Conservation (phyloP, 2,797 vertebrate genomes). For the Allobates femoralis region DNA sequence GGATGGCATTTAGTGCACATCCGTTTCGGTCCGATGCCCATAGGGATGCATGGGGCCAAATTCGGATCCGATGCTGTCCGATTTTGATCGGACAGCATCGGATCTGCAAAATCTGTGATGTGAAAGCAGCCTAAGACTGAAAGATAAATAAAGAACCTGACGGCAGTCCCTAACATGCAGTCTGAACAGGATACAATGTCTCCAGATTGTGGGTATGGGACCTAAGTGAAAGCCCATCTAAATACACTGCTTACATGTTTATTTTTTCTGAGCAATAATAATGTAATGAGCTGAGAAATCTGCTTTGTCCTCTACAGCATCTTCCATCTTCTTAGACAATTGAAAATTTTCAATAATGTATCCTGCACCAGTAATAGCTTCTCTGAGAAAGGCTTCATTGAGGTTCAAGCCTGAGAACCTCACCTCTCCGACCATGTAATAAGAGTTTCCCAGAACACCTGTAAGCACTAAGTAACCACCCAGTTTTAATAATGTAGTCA, state of each 20-base stretch:
- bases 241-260: neutral
- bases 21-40: too few species aligned
- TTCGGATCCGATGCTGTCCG: too few species aligned
- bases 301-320: neutral
- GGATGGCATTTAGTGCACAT: too few species aligned
- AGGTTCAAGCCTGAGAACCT: neutral
- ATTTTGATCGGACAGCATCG: too few species aligned
- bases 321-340: neutral
- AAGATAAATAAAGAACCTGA: too few species aligned
- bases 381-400: neutral
- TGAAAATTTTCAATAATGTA: conserved; percentile 6
- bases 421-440: conserved; percentile 14
- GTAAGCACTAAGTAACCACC: conserved; percentile 61
- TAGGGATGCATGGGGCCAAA: too few species aligned
- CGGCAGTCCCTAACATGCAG: too few species aligned
- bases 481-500: conserved; percentile 63
- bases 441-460: neutral
- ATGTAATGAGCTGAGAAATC: neutral
- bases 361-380: neutral
- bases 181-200: too few species aligned
- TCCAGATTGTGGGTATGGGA: too few species aligned
- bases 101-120: too few species aligned
- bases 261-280: neutral
- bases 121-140: too few species aligned
- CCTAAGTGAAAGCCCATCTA: neutral